Base-by-base conservation (phyloP, 2,888 invertebrate genomes). In the Lottia gigantea region DNA sequence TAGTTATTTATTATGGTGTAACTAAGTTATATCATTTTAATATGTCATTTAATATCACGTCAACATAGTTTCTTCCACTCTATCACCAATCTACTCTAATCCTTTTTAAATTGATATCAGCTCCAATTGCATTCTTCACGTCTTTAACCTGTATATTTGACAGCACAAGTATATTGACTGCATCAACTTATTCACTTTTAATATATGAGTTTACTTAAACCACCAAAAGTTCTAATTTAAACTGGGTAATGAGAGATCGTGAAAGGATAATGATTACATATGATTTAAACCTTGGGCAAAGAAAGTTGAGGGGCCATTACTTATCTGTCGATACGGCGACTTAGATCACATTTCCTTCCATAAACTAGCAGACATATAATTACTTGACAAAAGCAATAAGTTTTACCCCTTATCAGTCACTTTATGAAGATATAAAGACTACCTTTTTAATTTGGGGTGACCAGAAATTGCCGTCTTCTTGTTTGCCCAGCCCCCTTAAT, bases 171-270 rank as follows among this genome's bases (percentile, higher is more conserved):
- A 40, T 8, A 40, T 40, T 40, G 40, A 40, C 40, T 40, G 40
- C 40, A 40, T 40, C 40, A 40, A 40, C 40, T 55, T 55, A 19
- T 19, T 55, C 55, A 23, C 23, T 55, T 23, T 23, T 55, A 55
- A 55, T 55, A 55, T 23, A 55, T 23, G 55, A 55, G 55, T 55
- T 55, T 23, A 55, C 23, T 55, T 55, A 55, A 55, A 55, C 55
- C 55, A 23, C 19, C 55, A 55, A 55, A 55, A 23, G 19, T 55
- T 55, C 19, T 23, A 23, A 55, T 19, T 55, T 55, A 55, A 55
- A 55, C 19, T 11, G 12, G 19, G 55, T 55, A 55, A 23, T 55
- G 55, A 23, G 55, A 23, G 19, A 23, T 55, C 11, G 19, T 55
- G 55, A 40, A 40, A 11, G 55, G 55, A 55, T 55, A 55, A 55